Base-by-base conservation (phyloP, 2,797 vertebrate genomes). In the Neosilurus mollespiculum region DNA sequence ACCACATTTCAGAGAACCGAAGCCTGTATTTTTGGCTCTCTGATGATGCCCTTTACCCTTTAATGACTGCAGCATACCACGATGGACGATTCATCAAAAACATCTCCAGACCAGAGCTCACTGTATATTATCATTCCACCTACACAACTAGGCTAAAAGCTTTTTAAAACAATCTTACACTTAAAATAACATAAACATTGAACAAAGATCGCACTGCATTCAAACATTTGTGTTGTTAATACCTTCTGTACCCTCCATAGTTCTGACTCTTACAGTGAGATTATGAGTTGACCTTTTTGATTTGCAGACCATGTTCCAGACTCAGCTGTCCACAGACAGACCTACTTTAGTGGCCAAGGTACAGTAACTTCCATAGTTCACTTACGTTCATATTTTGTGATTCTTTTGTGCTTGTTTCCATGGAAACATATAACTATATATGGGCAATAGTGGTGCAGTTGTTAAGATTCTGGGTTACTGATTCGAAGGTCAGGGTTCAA, bases 1-100 rank as follows among this genome's bases (percentile, higher is more conserved):
- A 86, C 0, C 93, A 96, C 78, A 92, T 97, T 90, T 90, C 92
- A 0, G 92, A 96, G 73, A 62, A 94, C 78, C 92, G 83, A 26
- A 97, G 97, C 96, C 92, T 98, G 2, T 96, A 95, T 89, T 96
- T 98, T 86, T 98, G 96, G 97, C 51, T 97, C 78, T 96, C 94
- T 0, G 96, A 97, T 58, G 92, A 95, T 58, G 53, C 94, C 26
- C 83, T 97, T 0, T 92, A 92, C 80, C 92, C 95, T 0, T 51
- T 97, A 87, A 66, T 96, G 3, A 77, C 82, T 0, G 95, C 94
- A 15, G 94, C 93, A 2, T 95, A 97, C 89, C 80, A 93, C 0
- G 96, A 97, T 15, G 89, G 90, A 1, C 91, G 91, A 7, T 94
- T 97, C 72, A 24, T 69, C 0, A 85, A 93, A 78, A 93, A 85